These are phyloP conservation scores for Oreochromis mossambicus DNA, from an alignment of 2,797 vertebrate species.

Conservation along the genomic window DNA sequence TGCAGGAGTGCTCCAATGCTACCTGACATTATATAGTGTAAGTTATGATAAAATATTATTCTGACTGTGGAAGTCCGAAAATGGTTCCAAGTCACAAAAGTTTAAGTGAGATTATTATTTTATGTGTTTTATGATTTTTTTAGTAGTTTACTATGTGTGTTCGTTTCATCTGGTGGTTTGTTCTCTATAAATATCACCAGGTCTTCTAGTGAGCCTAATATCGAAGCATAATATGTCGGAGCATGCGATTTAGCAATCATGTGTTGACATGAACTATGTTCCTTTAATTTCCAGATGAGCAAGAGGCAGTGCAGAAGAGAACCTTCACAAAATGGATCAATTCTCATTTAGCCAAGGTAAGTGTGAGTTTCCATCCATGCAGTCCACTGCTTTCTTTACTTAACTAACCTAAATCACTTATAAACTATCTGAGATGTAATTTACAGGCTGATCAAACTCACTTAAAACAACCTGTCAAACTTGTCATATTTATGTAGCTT, in stretches of 20 bases:
- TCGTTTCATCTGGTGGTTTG: neutral
- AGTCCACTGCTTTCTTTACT: neutral
- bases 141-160: neutral
- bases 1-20: constrained; percentile 14
- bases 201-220: neutral
- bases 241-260: neutral
- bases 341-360: constrained; percentile 95
- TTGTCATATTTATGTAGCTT: neutral
- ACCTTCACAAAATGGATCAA: constrained; percentile 99
- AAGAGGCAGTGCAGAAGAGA: constrained; percentile 95
- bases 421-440: neutral
- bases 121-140: neutral
- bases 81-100: neutral
- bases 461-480: neutral
- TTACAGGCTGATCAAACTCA: neutral
- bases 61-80: neutral
- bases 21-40: neutral
- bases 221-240: neutral
- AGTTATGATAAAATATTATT: neutral
- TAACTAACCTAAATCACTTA: neutral
- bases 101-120: constrained; percentile 1
- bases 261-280: constrained; percentile 10
- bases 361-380: neutral
- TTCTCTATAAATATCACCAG: neutral
- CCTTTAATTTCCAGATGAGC: constrained; percentile 84